Evolutionary conservation across 2,113 vertebrate genomes (phyloP), one percentile per base, ranked within the genome.

Genomic region (Bombycilla garrulus): DNA sequence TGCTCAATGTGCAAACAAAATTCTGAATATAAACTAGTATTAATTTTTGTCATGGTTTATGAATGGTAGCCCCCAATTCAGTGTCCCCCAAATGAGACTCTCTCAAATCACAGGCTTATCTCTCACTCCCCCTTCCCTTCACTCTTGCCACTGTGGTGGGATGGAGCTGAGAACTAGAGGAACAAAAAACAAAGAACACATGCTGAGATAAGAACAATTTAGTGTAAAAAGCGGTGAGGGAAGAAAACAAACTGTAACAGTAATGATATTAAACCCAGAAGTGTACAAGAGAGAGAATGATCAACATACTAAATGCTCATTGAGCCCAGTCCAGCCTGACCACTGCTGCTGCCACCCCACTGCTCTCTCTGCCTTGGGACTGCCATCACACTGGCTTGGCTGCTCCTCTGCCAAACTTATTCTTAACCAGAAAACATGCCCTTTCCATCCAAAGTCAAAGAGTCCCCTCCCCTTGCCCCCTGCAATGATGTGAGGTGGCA

Each of bases 291-390:
- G 11, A 50, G 24, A 51, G 19, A 29, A 23, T 13, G 40, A 48
- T 31, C 35, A 6, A 10, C 1, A 1, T 18, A 12, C 29, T 35
- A 31, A 31, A 35, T 21, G 1, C 20, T 62, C 57, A 16, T 40
- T 47, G n/a, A 54, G 24, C 40, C 23, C 0, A 0, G 13, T 20
- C 12, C 25, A 25, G 17, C 25, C 21, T 0, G 0, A 7, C 9
- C 15, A 11, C 6, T 72, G 11, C 11, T 2, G 9, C 25, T 42
- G 25, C 2, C 50, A 35, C 25, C 21, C 11, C 31, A 7, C 9
- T 0, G 0, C 17, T 26, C 21, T 40, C 25, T 26, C 42, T 7
- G 5, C 6, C 35, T 56, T 22, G 50, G 25, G 12, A 42, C 22
- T 24, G 29, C 24, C 17, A 12, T 13, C 31, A 35, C 11, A 4